Conservation (phyloP, 1,140 invertebrate species). For the Cydia splendana region DNA sequence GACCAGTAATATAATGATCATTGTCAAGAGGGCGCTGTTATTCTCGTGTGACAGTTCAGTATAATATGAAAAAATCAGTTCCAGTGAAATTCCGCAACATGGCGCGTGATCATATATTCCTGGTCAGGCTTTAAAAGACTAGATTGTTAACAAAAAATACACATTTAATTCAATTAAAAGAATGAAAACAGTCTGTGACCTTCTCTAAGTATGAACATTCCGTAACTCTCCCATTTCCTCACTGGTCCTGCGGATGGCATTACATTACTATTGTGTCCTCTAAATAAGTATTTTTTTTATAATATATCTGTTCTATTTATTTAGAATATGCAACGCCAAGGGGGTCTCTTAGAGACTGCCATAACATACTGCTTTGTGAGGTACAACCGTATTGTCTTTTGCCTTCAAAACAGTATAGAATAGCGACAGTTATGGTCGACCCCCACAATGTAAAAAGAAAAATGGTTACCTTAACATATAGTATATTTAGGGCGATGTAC, state of each 20-base stretch:
- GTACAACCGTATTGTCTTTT: neutral
- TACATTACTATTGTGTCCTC: constrained; percentile 27
- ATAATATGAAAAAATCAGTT: too few relatives aligned
- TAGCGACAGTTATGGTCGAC: neutral
- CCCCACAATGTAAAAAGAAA: constrained; percentile 21
- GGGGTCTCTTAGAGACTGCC: neutral
- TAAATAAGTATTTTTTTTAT: constrained; percentile 29
- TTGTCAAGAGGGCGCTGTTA: too few relatives aligned
- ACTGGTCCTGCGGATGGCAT: neutral
- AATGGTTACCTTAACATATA: constrained; percentile 24
- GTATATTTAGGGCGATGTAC: constrained; percentile 24
- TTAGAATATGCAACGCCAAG: constrained; percentile 31
- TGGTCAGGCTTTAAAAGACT: too few relatives aligned
- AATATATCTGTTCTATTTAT: constrained; percentile 32
- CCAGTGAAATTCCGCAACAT: too few relatives aligned
- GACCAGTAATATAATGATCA: too few relatives aligned
- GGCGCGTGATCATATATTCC: too few relatives aligned
- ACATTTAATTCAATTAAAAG: neutral
- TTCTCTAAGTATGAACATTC: too few relatives aligned
- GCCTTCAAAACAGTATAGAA: neutral
- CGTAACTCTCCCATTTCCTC: neutral
- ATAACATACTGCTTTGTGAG: constrained; percentile 5
- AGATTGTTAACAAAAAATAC: neutral
- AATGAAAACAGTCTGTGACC: too few relatives aligned
- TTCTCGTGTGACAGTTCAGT: too few relatives aligned